phyloP scores from a whole-genome alignment of 2,888 invertebrate species.

The Idaea dimidiata region DNA sequence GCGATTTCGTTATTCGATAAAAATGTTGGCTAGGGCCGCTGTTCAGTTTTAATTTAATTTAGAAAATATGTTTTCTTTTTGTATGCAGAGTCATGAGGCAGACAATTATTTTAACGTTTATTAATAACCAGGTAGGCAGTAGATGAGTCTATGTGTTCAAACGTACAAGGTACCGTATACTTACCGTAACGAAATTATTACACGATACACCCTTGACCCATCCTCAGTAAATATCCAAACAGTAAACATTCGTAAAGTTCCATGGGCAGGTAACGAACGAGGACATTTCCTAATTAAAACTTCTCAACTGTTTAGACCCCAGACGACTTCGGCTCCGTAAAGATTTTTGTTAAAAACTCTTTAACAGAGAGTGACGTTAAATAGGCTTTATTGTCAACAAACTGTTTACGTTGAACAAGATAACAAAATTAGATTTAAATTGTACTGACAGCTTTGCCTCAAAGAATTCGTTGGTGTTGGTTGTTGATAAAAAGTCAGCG shows the following conservation, averaged over 20 bases:
- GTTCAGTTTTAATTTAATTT: no score
- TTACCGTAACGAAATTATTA: background rate
- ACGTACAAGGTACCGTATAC: background rate
- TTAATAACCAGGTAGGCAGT: no score
- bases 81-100: no score
- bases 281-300: slow-evolving; percentile 55
- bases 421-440: slow-evolving; percentile 6
- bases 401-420: slow-evolving; percentile 15
- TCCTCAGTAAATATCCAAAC: background rate
- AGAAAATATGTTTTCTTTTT: no score
- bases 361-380: slow-evolving; percentile 24
- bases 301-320: slow-evolving; percentile 36
- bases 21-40: no score
- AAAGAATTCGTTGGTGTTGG: background rate
- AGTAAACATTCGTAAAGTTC: background rate
- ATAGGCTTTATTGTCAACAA: slow-evolving; percentile 14
- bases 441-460: background rate
- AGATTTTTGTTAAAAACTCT: slow-evolving; percentile 38
- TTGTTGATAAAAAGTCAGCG: background rate
- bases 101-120: no score
- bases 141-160: no score
- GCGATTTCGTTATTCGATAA: no score
- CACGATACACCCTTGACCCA: background rate
- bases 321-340: slow-evolving; percentile 30
- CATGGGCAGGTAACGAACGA: slow-evolving; percentile 32